Evolutionary conservation across 2,888 invertebrate genomes (phyloP).

Genomic region (Chloroclysta siterata): DNA sequence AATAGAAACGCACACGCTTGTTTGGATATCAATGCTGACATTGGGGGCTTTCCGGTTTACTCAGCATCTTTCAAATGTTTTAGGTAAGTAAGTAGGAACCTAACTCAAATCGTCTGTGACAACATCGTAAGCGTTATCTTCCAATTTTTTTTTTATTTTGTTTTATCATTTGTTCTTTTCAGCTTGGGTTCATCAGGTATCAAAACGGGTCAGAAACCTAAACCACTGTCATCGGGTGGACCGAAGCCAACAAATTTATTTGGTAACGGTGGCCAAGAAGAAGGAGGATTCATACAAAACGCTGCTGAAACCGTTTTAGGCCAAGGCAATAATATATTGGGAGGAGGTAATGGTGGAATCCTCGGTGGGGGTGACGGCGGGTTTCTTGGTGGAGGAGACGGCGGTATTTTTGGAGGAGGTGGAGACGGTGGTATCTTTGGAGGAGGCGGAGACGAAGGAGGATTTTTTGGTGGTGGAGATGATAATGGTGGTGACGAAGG

Average conservation of each 20-base stretch:
- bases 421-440: constrained; percentile 38
- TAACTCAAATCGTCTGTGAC: no score
- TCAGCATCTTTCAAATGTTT: constrained; percentile 83
- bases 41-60: constrained; percentile 84
- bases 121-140: no score
- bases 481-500: constrained; percentile 57
- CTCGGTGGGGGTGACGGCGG: constrained; percentile 40
- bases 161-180: no score
- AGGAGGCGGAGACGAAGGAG: constrained; percentile 43
- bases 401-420: constrained; percentile 36
- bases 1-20: constrained; percentile 92
- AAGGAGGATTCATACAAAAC: constrained; percentile 60
- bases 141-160: no score
- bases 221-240: constrained; percentile 71
- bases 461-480: constrained; percentile 39
- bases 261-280: constrained; percentile 61
- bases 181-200: constrained; percentile 76
- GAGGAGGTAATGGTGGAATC: constrained; percentile 41
- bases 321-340: constrained; percentile 43
- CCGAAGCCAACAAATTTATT: constrained; percentile 73
- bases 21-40: constrained; percentile 89
- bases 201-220: constrained; percentile 75
- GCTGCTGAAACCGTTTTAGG: constrained; percentile 59
- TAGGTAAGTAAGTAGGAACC: constrained; percentile 49
- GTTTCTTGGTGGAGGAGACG: constrained; percentile 44